Base-by-base conservation (phyloP, 2,888 invertebrate genomes). In the Drosophila subquinaria region DNA sequence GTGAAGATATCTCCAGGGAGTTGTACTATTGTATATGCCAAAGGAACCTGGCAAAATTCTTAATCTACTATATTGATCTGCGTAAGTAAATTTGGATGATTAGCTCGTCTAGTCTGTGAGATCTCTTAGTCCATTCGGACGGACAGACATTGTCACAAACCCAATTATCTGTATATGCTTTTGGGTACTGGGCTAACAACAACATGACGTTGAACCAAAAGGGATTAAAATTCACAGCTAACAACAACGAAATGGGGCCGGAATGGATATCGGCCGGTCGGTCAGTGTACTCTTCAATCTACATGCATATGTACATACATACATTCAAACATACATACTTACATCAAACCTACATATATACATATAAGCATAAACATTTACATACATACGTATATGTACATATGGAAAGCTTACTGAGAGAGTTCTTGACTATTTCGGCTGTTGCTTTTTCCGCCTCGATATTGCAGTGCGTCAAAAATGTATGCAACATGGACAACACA, bases 171-270 rank as follows among this genome's bases (percentile, higher is more conserved):
- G 38, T 0, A 2, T 38, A 38, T 6, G 4, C 38, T n/a, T 6
- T 38, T n/a, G n/a, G 6, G 4, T n/a, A 38, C 38, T 38, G 38
- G 38, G 38, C 2, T n/a, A 38, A 38, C 38, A 62, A 68, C 59
- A 68, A 61, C 27, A 50, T 70, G 70, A 64, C 63, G 70, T 61
- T 73, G 63, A 73, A 63, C 70, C 73, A 74, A 76, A 75, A 57
- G 73, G 73, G 83, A 81, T 83, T 83, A 73, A 83, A 83, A 75
- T 75, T 85, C 79, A 86, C 76, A 55, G 73, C 82, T 69, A 78
- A 77, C 69, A 79, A 72, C 75, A 82, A 73, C 67, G 71, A 69
- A 74, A 70, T 53, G 69, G 33, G 50, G 40, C 48, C 42, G 42
- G 45, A 20, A 50, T 62, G 69, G n/a, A 62, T 68, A 68, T 73